Base-by-base conservation (phyloP, 2,113 vertebrate genomes). In the Pygoscelis antarcticus region DNA sequence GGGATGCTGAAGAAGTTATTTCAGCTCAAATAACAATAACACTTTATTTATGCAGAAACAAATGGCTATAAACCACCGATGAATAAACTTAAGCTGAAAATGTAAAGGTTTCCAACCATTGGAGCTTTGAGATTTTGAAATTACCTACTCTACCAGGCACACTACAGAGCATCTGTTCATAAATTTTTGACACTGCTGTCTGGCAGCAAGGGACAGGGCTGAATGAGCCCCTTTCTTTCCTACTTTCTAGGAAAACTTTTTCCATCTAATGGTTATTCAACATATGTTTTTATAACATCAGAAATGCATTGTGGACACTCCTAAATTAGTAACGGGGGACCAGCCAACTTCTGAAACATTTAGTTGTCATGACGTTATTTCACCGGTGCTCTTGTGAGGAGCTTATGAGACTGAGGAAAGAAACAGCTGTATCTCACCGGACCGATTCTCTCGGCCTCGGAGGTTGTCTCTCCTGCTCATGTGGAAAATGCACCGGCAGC, bases 161-260 rank as follows among this genome's bases (percentile, higher is more conserved):
- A 44, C 8, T 72, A 95, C 90, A 96, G 75, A 94, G 85, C 85
- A 96, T 76, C 91, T 85, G 84, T 93, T 96, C 93, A 96, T 80
- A 61, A 69, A 20, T 74, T 83, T 91, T 66, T 77, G 90, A 96
- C 93, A 36, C 64, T 75, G 76, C 69, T 90, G 85, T 75, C 72
- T 92, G 83, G 71, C 51, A 93, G 79, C 76, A 92, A 90, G 62
- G 42, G 51, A 87, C 57, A 65, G 68, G 38, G 55, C 51, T 97
- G 79, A 97, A 95, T 80, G 38, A 95, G 46, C n/a, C 60, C 60
- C 90, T 94, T 97, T 96, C 87, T 96, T 89, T 78, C 64, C 38
- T 57, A 34, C 96, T 92, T 93, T 92, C 94, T 77, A 97, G 68
- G 92, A 94, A 96, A 89, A 38, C 22, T 51, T 88, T 83, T 92